Evolutionary conservation across 2,888 invertebrate species (phyloP), one percentile per base, ranked within the genome.

Genomic region (Sclerodermus sp.): DNA sequence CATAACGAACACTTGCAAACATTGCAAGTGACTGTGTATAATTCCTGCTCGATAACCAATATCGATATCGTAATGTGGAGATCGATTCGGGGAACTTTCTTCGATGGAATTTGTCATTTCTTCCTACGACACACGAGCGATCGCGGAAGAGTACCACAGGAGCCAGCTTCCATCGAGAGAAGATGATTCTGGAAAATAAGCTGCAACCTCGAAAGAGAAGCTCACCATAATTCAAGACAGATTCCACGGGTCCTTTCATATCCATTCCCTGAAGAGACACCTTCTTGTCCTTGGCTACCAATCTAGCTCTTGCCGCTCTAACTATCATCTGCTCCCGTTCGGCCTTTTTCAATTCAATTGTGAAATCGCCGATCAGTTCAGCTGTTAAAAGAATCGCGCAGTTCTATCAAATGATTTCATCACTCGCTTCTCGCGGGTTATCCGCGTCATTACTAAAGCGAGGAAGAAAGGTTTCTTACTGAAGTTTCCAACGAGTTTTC

Each of bases 191-290:
- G n/a, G n/a, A n/a, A n/a, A n/a, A n/a, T n/a, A n/a, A n/a, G n/a
- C n/a, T n/a, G n/a, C n/a, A n/a, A n/a, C n/a, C n/a, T n/a, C n/a
- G n/a, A n/a, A n/a, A n/a, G n/a, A n/a, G n/a, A n/a, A 50, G 42
- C 56, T 67, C 60, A 77, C 77, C 71, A 45, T 76, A 68, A 36
- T 47, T 58, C 16, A 77, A 59, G 51, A 77, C 69, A 38, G 63
- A 62, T 42, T 67, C 57, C 18, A 76, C 64, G 0, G 74, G 73
- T 42, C 73, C 76, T 40, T 70, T 60, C 31, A 70, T 70, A 48
- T 77, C 64, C 70, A 77, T 75, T 32, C 74, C 77, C 53, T 76
- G 64, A 29, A 77, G 63, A 16, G 51, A 57, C 23, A 77, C 54
- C 10, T 67, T 64, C 13, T 64, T 64, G 31, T 67, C 60, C 14